Evolutionary conservation across 2,113 vertebrate genomes (phyloP).

Genomic region (Lanius collurio): DNA sequence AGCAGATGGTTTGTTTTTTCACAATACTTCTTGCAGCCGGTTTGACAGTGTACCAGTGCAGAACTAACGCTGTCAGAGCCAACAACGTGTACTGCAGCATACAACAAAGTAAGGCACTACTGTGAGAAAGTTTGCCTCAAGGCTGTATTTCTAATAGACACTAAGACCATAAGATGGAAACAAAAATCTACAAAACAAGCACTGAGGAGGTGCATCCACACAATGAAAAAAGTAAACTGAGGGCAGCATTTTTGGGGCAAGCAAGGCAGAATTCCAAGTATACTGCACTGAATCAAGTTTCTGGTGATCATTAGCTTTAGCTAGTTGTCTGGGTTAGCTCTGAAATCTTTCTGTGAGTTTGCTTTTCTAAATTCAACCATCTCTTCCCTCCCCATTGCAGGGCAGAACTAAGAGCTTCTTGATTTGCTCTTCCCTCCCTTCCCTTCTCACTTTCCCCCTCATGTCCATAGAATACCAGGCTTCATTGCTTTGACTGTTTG

Average conservation of each 20-base stretch:
- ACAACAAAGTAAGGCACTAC: slow-evolving; percentile 37
- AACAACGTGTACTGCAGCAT: not conserved
- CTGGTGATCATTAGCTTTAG: not conserved
- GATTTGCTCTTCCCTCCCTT: not conserved
- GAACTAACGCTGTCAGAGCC: slow-evolving; percentile 52
- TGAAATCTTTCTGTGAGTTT: not conserved
- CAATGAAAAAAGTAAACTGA: not conserved
- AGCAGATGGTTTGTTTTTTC: not conserved
- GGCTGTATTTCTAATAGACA: slow-evolving; percentile 38
- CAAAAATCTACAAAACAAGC: slow-evolving; percentile 19
- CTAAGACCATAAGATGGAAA: slow-evolving; percentile 40
- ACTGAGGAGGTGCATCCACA: not conserved
- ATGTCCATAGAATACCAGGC: not conserved
- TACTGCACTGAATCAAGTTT: not conserved
- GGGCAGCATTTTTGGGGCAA: not conserved
- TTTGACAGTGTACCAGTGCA: slow-evolving; percentile 48
- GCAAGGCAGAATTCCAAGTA: not conserved
- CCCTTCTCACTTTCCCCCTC: not conserved
- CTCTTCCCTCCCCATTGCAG: not conserved
- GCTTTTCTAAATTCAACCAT: not conserved
- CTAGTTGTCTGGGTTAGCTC: not conserved
- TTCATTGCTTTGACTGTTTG: not conserved
- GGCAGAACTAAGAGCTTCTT: not conserved
- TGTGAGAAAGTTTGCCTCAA: slow-evolving; percentile 51
- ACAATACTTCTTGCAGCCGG: not conserved